phyloP scores from a whole-genome alignment of 2,797 vertebrate genomes.

The Clarias platycephalus region DNA sequence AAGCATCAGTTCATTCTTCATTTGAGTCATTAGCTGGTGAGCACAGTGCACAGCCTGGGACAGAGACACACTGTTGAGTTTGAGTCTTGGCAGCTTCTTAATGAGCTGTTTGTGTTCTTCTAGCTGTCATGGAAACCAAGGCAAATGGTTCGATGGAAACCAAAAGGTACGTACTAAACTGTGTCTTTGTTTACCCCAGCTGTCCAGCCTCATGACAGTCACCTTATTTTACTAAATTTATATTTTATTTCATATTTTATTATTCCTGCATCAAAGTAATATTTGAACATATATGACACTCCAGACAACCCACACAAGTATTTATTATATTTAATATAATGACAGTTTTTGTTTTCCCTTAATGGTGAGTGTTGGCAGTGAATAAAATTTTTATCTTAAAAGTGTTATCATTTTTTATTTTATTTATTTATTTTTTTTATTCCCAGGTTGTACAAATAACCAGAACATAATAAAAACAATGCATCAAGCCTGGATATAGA shows the following conservation, averaged over 20 bases:
- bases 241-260: neutral
- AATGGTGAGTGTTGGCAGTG: neutral
- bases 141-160: conserved; percentile 92
- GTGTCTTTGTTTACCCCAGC: neutral
- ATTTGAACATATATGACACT: too few relatives aligned
- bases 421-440: neutral
- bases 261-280: neutral
- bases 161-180: conserved; percentile 82
- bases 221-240: neutral
- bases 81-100: conserved; percentile 33
- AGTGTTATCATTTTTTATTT: neutral
- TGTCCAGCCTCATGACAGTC: conserved; percentile 33
- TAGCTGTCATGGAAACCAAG: conserved; percentile 91
- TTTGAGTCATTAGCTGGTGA: conserved; percentile 21
- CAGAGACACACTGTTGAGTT: conserved; percentile 38
- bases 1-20: conserved; percentile 4
- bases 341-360: neutral
- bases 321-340: neutral
- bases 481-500: neutral
- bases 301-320: neutral
- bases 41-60: conserved; percentile 13
- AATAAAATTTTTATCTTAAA: neutral
- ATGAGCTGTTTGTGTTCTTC: conserved; percentile 38
- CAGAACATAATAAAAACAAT: neutral
- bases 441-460: neutral